Evolutionary conservation across 2,888 invertebrate species (phyloP), one percentile per base, ranked within the genome.

Genomic region (Tromatobia lineatoria): DNA sequence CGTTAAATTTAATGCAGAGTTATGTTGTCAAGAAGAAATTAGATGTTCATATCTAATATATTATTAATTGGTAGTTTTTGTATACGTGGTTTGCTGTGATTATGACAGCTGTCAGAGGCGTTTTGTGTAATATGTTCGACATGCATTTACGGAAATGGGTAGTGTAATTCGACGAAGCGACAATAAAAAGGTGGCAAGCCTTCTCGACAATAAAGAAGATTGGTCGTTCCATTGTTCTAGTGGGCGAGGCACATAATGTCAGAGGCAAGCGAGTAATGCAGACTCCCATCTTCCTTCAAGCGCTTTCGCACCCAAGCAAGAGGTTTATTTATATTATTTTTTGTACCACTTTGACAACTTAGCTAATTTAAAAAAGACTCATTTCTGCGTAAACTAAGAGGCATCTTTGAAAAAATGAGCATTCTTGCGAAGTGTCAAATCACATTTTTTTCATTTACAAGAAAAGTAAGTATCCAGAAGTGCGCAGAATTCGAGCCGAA

Each of bases 181-280:
- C n/a, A 47, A 78, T 77, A 66, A 74, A 80, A 70, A 80, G 34
- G 69, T 80, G 80, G 38, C 69, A 69, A 67, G 73, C 77, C 64
- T 79, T 61, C 23, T 50, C 20, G 54, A 29, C 38, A 34, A 57
- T 83, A 83, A 85, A 57, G 82, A 85, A 80, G 85, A 85, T 83
- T 80, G 80, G 77, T 83, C 57, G 83, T 74, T 74, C 70, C 77
- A 80, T 78, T 80, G 85, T 83, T 47, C 59, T 23, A 38, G 54
- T 77, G 77, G 77, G 82, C 45, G 77, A 83, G 85, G 82, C 85
- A 34, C 34, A 59, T 61, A 61, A 76, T 71, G 57, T 66, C 50
- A 45, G 54, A 15, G 47, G 50, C 74, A 34, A 61, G 34, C 70
- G 38, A 67, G 64, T 73, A 83, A 73, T 20, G 59, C 80, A 61